Base-by-base conservation (phyloP, 2,113 vertebrate species). In the Phalacrocorax aristotelis region DNA sequence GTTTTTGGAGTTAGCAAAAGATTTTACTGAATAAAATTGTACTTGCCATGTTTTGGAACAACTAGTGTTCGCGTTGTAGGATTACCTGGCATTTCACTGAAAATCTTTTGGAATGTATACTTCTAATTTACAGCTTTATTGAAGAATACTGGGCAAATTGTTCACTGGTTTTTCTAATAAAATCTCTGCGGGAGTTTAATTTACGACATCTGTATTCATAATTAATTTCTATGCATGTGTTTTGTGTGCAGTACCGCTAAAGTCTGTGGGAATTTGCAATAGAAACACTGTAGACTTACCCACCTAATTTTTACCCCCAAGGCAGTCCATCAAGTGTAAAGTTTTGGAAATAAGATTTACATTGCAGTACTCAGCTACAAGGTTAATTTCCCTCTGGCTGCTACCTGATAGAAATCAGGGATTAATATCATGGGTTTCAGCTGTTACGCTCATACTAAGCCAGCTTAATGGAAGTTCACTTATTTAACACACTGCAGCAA, bases 91-190 rank as follows among this genome's bases (percentile, higher is more conserved):
- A 48, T 82, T 80, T 88, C 22, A 82, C 11, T 90, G 71, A 83
- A 91, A 91, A 60, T 49, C 70, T 91, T 71, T 76, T 26, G 38
- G 61, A 69, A 58, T 85, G 91, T 89, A 76, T 83, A 81, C 34
- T 80, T 21, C 60, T 94, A 84, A 93, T 93, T 93, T 90, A 83
- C 27, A 71, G 49, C 69, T 78, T 94, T 89, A 54, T 90, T 82
- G 82, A 80, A 85, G 85, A 75, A 90, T 65, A 51, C 68, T 65
- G 34, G 44, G 71, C 71, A 94, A 95, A 95, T 94, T 27, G 83
- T 76, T 96, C 84, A 86, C 65, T 76, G 38, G 17, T 66, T 93
- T 94, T 69, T 85, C 74, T 93, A 87, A 85, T 76, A 90, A 95
- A 83, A 95, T 69, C 82, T 91, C 61, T 0, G 17, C 76, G 58